Conservation (phyloP, 2,797 vertebrate genomes). For the Luscinia luscinia region DNA sequence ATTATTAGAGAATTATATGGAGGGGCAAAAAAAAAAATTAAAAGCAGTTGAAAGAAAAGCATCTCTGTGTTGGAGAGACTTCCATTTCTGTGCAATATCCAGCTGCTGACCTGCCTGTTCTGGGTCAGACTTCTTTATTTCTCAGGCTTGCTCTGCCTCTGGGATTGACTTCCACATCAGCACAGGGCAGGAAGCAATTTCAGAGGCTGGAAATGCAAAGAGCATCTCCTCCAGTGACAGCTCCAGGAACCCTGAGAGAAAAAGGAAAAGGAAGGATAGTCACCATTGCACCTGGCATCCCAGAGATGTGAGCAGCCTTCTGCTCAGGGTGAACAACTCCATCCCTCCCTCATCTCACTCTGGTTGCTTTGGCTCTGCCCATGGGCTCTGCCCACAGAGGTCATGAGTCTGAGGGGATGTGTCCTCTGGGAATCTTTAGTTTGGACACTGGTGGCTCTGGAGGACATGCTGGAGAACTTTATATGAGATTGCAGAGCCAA, state of each 20-base stretch:
- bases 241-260: neutral
- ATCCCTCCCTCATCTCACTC: neutral
- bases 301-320: neutral
- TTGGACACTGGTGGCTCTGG: neutral
- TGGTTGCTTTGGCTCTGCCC: neutral
- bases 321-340: neutral
- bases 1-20: constrained; percentile 67
- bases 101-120: neutral
- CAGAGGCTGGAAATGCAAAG: neutral
- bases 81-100: neutral
- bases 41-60: constrained; percentile 13
- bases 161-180: constrained; percentile 31
- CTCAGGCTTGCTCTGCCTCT: constrained; percentile 12
- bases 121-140: constrained; percentile 21
- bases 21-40: constrained; percentile 37
- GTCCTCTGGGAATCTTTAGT: neutral
- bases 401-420: fast-evolving
- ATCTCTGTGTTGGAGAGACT: neutral
- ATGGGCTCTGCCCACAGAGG: neutral
- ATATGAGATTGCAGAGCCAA: neutral
- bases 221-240: neutral
- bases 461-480: neutral
- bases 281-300: neutral
- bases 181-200: constrained; percentile 15
- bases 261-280: neutral